Base-by-base conservation (phyloP, 1,140 invertebrate species). In the Drosophila yakuba region DNA sequence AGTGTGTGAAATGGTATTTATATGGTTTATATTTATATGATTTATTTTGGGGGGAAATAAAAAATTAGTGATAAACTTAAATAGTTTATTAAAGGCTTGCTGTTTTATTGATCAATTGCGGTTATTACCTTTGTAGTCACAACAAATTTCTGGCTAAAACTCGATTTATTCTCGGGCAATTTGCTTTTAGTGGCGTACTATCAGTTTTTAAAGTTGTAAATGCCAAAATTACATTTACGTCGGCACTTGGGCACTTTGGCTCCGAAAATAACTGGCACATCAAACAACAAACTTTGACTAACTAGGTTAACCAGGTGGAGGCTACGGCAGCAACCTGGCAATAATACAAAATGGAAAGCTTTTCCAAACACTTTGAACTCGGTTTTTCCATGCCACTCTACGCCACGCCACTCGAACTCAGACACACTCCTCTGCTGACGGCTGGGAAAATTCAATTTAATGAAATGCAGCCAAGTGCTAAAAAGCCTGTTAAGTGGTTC, bases 211-310 rank as follows among this genome's bases (percentile, higher is more conserved):
- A 67, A 60, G 17, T 2, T 11, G 15, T 11, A 64, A 64, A 47
- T 66, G 38, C 36, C 64, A 44, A 68, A 75, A 77, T 73, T 45
- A 81, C 66, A 62, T 67, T 74, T 51, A 36, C 32, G 20, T 23
- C 3, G 47, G 74, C 52, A 55, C 20, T 20, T 20, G 20, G 1
- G 20, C 20, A 20, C 62, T 62, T 64, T 56, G 60, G 4, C 38
- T 54, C 32, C 8, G 25, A 52, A 69, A 76, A 48, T 63, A 81
- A 76, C 60, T 76, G 55, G 81, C 58, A 80, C 80, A 83, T 80
- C 80, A 83, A 80, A 83, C 81, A 80, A 85, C 78, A 73, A 71
- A 41, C 66, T 71, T 55, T 79, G 23, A 35, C 76, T 83, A 83
- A 83, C 80, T 83, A 38, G 80, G 80, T 83, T 83, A 83, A 62